Base-by-base conservation (phyloP, 2,888 invertebrate genomes). In the Stratiomys singularior region DNA sequence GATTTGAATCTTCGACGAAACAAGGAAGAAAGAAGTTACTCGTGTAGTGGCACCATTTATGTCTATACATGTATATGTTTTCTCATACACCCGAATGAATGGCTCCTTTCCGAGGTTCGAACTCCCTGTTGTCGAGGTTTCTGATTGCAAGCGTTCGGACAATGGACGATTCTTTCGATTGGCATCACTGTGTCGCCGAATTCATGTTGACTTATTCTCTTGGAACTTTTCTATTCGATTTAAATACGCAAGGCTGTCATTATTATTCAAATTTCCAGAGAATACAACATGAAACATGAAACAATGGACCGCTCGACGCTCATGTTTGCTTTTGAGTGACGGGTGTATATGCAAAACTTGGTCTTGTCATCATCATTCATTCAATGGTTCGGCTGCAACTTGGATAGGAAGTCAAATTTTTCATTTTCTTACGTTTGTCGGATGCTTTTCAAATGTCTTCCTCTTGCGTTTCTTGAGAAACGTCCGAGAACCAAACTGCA, bases 171-270 rank as follows among this genome's bases (percentile, higher is more conserved):
- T 58, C 74, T 74, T 37, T 74, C 58, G 58, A 60, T 37, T 58
- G 74, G 23, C 60, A 58, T 37, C 37, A 58, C 74, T 74, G 74
- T 37, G 74, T 74, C 74, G 74, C 58, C 72, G 15, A 58, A 23
- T 21, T 74, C 58, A 74, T 74, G 74, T 58, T 44, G 74, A 52
- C 9, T 74, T 58, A 74, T 74, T 28, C 58, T 58, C 58, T 37
- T 67, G 60, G 37, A 37, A 23, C 69, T 74, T 37, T 58, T 58
- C 74, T 58, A 74, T 74, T 28, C 74, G 67, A 67, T 77, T 77
- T 77, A 80, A 79, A 81, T 80, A 78, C 80, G 80, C 79, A 76
- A 79, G 64, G 64, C 80, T 80, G 81, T 81, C 81, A 80, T 79
- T 80, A 80, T 81, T 81, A 81, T 81, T 81, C 81, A 81, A 81